phyloP scores from a whole-genome alignment of 1,140 invertebrate species.

The Lamellibrachia luymesi region DNA sequence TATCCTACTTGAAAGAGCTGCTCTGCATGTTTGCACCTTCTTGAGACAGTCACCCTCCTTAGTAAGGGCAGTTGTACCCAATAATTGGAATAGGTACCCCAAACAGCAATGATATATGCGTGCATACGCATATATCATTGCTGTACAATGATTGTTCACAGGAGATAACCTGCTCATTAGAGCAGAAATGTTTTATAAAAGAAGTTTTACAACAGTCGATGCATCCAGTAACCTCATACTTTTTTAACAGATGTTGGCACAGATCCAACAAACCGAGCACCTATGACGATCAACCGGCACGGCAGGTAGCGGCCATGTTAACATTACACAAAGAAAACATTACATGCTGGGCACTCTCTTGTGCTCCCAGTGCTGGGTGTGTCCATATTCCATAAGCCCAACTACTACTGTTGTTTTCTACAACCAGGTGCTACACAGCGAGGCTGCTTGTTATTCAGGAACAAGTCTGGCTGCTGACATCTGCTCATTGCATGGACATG shows the following conservation, averaged over 20 bases:
- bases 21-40: background rate
- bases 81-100: background rate
- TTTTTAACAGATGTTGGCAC: background rate
- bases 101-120: background rate
- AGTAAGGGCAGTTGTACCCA: background rate
- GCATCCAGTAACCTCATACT: background rate
- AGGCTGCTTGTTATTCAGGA: background rate
- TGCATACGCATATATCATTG: too few species aligned
- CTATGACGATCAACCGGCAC: background rate
- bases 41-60: background rate
- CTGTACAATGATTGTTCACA: background rate
- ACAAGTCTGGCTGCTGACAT: background rate
- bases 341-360: background rate
- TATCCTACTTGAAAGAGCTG: background rate
- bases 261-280: background rate
- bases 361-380: background rate
- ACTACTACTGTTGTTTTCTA: background rate
- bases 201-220: background rate
- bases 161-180: background rate
- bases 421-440: background rate
- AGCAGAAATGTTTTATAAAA: background rate
- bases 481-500: background rate
- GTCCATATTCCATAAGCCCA: background rate
- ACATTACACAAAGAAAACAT: background rate
- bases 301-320: background rate